phyloP scores from a whole-genome alignment of 2,113 vertebrate species.

The Eira barbara region DNA sequence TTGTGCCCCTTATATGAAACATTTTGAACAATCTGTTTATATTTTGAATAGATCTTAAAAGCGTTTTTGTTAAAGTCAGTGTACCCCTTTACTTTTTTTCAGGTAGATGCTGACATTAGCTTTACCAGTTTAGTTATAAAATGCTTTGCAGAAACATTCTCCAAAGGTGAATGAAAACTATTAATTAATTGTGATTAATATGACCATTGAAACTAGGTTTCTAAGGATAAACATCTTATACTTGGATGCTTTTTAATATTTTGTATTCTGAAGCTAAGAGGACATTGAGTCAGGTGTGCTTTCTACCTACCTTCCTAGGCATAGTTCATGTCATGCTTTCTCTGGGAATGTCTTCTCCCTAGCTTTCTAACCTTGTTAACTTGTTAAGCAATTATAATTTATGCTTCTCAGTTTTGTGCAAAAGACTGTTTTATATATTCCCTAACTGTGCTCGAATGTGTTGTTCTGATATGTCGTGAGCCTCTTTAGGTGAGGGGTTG shows the following conservation, averaged over 20 bases:
- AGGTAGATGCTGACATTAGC: neutral
- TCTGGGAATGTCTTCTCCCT: neutral
- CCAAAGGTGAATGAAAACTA: neutral
- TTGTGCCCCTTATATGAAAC: neutral
- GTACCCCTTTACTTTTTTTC: neutral
- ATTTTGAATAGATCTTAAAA: neutral
- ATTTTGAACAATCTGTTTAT: neutral
- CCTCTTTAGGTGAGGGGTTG: neutral
- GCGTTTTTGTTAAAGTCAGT: neutral
- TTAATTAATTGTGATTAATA: neutral
- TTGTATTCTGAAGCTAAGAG: neutral
- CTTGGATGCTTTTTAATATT: neutral
- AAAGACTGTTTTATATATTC: neutral
- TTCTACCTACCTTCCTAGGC: neutral
- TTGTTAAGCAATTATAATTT: neutral
- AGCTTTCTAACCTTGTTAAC: neutral
- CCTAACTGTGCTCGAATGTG: neutral
- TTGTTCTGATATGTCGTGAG: neutral
- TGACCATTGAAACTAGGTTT: neutral
- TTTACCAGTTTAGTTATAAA: conserved; percentile 8
- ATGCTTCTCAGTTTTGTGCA: neutral
- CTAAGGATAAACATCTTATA: neutral
- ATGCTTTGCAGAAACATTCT: neutral
- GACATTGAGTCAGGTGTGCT: neutral
- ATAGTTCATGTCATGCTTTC: neutral